These are phyloP conservation scores for Danio kyathit DNA, from an alignment of 2,797 vertebrate species.

Conservation along the genomic window DNA sequence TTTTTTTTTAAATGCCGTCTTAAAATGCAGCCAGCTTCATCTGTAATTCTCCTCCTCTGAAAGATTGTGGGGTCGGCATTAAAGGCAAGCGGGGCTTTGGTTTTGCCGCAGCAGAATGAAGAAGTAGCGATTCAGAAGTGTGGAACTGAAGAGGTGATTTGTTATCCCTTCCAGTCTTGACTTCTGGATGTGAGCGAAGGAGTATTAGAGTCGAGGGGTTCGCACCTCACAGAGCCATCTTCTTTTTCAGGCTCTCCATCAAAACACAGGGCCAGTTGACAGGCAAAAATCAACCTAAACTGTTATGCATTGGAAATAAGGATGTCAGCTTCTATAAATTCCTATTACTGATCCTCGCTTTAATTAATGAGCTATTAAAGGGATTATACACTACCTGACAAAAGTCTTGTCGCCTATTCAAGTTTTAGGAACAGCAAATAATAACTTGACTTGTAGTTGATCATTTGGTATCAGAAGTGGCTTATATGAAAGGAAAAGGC, in stretches of 20 bases:
- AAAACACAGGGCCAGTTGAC: conserved; percentile 36
- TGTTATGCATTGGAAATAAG: not conserved
- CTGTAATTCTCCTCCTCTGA: conserved; percentile 66
- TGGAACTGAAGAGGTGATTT: conserved; percentile 56
- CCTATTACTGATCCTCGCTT: too few relatives aligned
- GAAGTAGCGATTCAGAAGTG: conserved; percentile 46
- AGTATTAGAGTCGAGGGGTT: conserved; percentile 36
- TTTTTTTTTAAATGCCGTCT: conserved; percentile 78
- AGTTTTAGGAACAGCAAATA: too few relatives aligned
- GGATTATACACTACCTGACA: too few relatives aligned
- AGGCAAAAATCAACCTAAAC: not conserved
- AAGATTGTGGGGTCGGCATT: conserved; percentile 66
- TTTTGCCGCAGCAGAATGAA: conserved; percentile 50
- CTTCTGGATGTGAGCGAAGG: conserved; percentile 44
- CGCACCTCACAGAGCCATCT: conserved; percentile 9
- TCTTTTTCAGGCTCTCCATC: conserved; percentile 47
- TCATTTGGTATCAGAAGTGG: too few relatives aligned
- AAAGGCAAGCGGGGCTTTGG: conserved; percentile 45
- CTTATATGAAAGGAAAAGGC: too few relatives aligned
- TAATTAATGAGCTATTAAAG: too few relatives aligned
- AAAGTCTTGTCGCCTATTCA: too few relatives aligned
- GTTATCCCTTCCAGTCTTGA: conserved; percentile 61
- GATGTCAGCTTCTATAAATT: too few relatives aligned
- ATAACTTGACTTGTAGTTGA: too few relatives aligned
- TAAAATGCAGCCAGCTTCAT: conserved; percentile 73